Evolutionary conservation across 2,888 invertebrate species (phyloP), one percentile per base, ranked within the genome.

Genomic region (Artemia sinica): DNA sequence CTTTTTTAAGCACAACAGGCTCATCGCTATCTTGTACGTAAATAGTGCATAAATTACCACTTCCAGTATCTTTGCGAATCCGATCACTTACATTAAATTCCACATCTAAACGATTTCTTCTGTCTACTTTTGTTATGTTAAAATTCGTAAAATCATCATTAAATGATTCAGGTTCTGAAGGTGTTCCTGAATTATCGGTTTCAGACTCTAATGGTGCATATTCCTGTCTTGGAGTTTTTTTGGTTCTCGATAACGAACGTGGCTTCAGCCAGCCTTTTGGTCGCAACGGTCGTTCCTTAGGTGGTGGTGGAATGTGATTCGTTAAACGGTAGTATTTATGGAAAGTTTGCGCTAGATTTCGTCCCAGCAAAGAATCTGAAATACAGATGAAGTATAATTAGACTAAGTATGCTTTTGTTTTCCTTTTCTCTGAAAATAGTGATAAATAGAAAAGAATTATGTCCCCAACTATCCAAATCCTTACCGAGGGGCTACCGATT

Each of bases 241-340:
- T n/a, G 10, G n/a, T 58, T 58, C 63, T n/a, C 10, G 63, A 58
- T 8, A 58, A 28, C 9, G 28, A 18, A 28, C 63, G 63, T 18
- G 63, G 63, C 11, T 58, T 58, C 14, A 58, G 63, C 63, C 63
- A 58, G 63, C 63, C 63, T 58, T 58, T 58, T n/a, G 63, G 63
- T 58, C 63, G 63, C 63, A 58, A n/a, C 28, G 63, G 63, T 2
- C 63, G 63, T 9, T n/a, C 14, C 63, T 58, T 58, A 18, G 63
- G 63, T 28, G 63, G 63, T 58, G 80, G 76, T 1, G 85, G 82
- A 71, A 87, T 82, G 67, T 86, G 82, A 67, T 88, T 88, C 50
- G 83, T 85, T 71, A 85, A 82, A 74, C 85, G 84, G 79, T 90
- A 91, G 78, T 89, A 91, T 76, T 90, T 89, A 69, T 88, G 78